Evolutionary conservation across 2,113 vertebrate species (phyloP), one percentile per base, ranked within the genome.

Genomic region (Rafetus swinhoei): DNA sequence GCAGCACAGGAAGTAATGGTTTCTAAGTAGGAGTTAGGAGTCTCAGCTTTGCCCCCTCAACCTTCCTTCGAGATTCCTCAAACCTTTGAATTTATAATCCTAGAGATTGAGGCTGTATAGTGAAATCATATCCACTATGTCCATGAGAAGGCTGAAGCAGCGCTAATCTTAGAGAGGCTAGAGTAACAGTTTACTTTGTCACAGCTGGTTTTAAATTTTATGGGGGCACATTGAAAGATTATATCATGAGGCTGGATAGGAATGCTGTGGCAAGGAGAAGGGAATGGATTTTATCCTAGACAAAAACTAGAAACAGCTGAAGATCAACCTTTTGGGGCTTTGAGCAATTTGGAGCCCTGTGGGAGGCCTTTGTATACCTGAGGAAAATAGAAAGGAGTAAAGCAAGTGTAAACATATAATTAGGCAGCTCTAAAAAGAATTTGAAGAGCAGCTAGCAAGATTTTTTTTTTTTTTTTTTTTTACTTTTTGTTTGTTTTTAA

Each of bases 301-400:
- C 50, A 7, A 85, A 81, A 95, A 83, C 8, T 62, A 52, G 55
- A 39, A 32, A 16, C 52, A 7, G 39, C 24, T 84, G 50, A 89
- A 72, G 39, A 54, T 0, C 0, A 19, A 54, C 7, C 50, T 93
- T 54, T 72, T 22, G 13, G 21, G 18, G 2, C 54, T 79, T 85
- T 62, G 9, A 81, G 55, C 55, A 56, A 45, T 45, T 54, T 1
- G 2, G 35, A 59, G 35, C 52, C 27, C 86, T 19, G 3, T 35
- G 10, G 24, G 62, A 62, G 53, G 12, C 8, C 53, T 10, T 62
- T 82, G 16, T 11, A 10, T 22, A 79, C 50, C 4, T 50, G 3
- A 35, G 29, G 29, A 29, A 62, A 65, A 69, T 9, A 69, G 62
- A 69, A 69, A 69, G 32, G 62, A n/a, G 29, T 15, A 69, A n/a